Evolutionary conservation across 2,797 vertebrate genomes (phyloP).

Genomic region (Tarsius wallacei): DNA sequence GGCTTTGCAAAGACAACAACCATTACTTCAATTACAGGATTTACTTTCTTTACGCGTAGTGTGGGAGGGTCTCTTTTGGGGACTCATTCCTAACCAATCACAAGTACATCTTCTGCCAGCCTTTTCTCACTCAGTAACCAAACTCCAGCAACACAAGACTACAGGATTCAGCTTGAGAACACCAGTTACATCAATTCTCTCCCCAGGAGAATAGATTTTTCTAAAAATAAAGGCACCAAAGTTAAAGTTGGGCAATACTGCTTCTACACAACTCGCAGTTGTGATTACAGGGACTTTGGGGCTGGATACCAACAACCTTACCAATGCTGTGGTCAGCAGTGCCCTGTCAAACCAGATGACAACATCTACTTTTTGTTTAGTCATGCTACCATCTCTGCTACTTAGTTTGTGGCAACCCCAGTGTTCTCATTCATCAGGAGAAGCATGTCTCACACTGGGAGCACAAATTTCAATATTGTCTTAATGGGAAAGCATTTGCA

Average conservation of each 20-base stretch:
- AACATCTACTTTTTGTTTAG: conserved; percentile 86
- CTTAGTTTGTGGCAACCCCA: conserved; percentile 23
- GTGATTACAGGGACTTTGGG: conserved; percentile 83
- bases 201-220: conserved; percentile 81
- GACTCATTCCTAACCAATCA: conserved; percentile 71
- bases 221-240: conserved; percentile 87
- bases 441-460: background rate
- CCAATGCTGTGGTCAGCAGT: conserved; percentile 69
- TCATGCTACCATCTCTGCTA: background rate
- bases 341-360: conserved; percentile 82
- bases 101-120: conserved; percentile 79
- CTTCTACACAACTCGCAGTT: conserved; percentile 80
- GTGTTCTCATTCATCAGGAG: conserved; percentile 80
- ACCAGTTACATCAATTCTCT: background rate
- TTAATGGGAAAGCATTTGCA: background rate
- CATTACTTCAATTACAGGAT: conserved; percentile 79
- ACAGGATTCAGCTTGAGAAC: conserved; percentile 88
- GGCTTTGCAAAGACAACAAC: conserved; percentile 89
- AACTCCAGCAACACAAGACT: conserved; percentile 66
- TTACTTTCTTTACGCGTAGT: conserved; percentile 83
- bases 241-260: conserved; percentile 87
- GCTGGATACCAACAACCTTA: conserved; percentile 82
- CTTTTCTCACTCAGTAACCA: conserved; percentile 87
- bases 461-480: background rate
- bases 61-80: conserved; percentile 89